Evolutionary conservation across 2,113 vertebrate species (phyloP).

Genomic region (Potamarius usumacintae): DNA sequence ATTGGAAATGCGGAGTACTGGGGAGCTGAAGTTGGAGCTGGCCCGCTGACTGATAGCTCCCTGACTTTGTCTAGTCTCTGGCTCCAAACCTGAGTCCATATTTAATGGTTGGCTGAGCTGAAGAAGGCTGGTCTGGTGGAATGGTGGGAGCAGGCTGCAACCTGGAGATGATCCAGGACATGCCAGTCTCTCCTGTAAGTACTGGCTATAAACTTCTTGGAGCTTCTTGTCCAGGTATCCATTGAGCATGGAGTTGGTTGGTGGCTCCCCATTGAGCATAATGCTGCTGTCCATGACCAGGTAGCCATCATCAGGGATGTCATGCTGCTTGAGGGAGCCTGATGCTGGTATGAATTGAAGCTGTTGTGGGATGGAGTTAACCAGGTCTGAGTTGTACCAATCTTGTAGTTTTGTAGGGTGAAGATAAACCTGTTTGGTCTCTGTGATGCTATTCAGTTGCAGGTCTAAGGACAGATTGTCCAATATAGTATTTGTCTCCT

Average conservation of each 20-base stretch:
- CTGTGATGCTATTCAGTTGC: slow-evolving; percentile 68
- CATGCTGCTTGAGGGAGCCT: background rate
- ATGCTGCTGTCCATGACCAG: slow-evolving; percentile 76
- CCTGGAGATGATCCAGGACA: slow-evolving; percentile 76
- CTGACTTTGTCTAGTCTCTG: slow-evolving; percentile 55
- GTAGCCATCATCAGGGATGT: slow-evolving; percentile 65
- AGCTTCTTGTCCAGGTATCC: slow-evolving; percentile 83
- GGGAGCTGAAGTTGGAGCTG: slow-evolving; percentile 78
- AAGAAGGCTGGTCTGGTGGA: slow-evolving; percentile 68
- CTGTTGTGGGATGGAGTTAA: background rate
- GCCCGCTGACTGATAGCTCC: slow-evolving; percentile 66
- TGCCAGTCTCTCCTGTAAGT: slow-evolving; percentile 83
- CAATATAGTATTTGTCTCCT: background rate
- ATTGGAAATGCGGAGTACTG: slow-evolving; percentile 81
- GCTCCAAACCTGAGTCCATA: slow-evolving; percentile 69
- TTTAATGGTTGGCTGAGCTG: slow-evolving; percentile 67
- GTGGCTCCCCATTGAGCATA: slow-evolving; percentile 69
- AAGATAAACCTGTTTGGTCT: slow-evolving; percentile 57
- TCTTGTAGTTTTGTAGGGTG: slow-evolving; percentile 50
- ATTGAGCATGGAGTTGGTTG: slow-evolving; percentile 85
- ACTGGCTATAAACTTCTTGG: slow-evolving; percentile 84
- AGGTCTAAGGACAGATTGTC: slow-evolving; percentile 56
- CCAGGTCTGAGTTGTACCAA: slow-evolving; percentile 61
- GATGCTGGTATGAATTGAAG: background rate
- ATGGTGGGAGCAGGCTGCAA: slow-evolving; percentile 73